phyloP scores from a whole-genome alignment of 2,888 invertebrate genomes.

The Hedychridium roseum region DNA sequence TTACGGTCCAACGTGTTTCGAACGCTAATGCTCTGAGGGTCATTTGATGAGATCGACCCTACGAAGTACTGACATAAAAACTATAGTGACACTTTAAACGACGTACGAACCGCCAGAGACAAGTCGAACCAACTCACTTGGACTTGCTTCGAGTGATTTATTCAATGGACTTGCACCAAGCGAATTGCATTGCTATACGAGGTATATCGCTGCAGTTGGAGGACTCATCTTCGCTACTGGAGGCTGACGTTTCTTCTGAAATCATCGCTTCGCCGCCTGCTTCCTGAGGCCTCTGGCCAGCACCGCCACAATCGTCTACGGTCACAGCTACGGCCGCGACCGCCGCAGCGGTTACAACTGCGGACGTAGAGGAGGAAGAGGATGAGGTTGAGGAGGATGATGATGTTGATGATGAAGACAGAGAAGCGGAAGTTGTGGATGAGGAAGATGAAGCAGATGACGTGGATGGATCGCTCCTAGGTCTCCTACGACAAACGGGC shows the following conservation, averaged over 20 bases:
- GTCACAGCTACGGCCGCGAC: slow-evolving; percentile 58
- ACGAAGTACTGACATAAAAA: background rate
- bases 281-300: slow-evolving; percentile 71
- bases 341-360: slow-evolving; percentile 57
- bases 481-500: slow-evolving; percentile 49
- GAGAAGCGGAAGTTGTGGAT: slow-evolving; percentile 8
- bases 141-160: too few relatives aligned
- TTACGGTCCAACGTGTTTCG: too few relatives aligned
- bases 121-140: slow-evolving; percentile 8
- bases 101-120: background rate
- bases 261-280: slow-evolving; percentile 76
- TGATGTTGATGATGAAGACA: slow-evolving; percentile 30
- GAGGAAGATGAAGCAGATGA: slow-evolving; percentile 24
- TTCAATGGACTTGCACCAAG: slow-evolving; percentile 41
- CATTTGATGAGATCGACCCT: background rate
- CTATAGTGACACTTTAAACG: background rate
- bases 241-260: slow-evolving; percentile 65
- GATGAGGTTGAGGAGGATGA: slow-evolving; percentile 23
- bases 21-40: too few relatives aligned
- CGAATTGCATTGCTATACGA: slow-evolving; percentile 43
- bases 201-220: slow-evolving; percentile 59
- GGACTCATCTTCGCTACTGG: slow-evolving; percentile 60
- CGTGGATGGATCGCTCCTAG: slow-evolving; percentile 45
- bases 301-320: slow-evolving; percentile 48
- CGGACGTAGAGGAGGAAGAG: slow-evolving; percentile 23